These are phyloP conservation scores for Diaphora mendica DNA, from an alignment of 2,888 invertebrate species.

Conservation along the genomic window DNA sequence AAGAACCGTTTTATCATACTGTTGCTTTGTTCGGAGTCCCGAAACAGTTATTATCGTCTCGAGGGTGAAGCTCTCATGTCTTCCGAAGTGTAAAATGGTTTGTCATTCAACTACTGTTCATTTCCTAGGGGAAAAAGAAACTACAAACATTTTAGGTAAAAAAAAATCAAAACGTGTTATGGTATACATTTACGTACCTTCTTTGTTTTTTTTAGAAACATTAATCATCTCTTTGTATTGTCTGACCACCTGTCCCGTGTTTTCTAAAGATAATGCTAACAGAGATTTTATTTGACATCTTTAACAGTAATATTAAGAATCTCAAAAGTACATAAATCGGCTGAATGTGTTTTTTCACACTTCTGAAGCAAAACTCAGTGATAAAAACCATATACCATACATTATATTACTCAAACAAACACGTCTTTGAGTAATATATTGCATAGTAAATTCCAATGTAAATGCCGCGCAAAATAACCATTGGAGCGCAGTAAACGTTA, in stretches of 20 bases:
- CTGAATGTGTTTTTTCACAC: background rate
- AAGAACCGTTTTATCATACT: constrained; percentile 20
- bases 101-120: constrained; percentile 28
- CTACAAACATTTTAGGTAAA: constrained; percentile 26
- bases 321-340: background rate
- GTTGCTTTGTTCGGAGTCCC: constrained; percentile 11
- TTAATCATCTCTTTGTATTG: background rate
- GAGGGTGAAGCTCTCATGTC: constrained; percentile 6
- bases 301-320: background rate
- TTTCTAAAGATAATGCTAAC: background rate
- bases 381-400: background rate
- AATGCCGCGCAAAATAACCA: constrained; percentile 10
- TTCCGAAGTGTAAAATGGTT: constrained; percentile 11
- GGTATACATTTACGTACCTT: background rate
- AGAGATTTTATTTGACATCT: background rate
- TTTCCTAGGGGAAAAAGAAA: constrained; percentile 22
- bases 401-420: constrained; percentile 6
- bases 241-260: background rate
- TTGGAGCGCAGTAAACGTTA: constrained; percentile 22
- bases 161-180: background rate
- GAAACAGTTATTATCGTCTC: constrained; percentile 11
- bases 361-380: background rate
- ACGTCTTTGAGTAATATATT: constrained; percentile 1
- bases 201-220: background rate
- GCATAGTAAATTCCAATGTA: constrained; percentile 13